Conservation (phyloP, 2,888 invertebrate genomes). For the Tipula vernalis region DNA sequence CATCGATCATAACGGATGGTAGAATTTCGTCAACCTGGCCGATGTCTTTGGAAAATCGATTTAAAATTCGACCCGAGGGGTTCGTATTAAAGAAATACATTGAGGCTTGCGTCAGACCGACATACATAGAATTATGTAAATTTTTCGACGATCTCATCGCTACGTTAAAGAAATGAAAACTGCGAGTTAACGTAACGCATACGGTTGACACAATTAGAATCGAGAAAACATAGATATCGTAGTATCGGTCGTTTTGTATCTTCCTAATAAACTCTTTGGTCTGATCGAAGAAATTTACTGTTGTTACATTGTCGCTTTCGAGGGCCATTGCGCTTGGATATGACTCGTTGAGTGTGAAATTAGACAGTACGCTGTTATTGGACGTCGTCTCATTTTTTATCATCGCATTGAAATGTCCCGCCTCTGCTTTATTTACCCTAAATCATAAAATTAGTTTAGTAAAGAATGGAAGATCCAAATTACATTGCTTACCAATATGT, state of each 20-base stretch:
- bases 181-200: constrained; percentile 30
- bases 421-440: constrained; percentile 11
- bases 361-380: background rate
- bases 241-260: background rate
- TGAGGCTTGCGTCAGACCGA: constrained; percentile 63
- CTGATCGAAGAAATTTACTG: background rate
- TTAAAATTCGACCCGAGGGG: constrained; percentile 69
- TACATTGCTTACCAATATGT: constrained; percentile 49
- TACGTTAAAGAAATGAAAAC: constrained; percentile 40
- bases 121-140: constrained; percentile 76
- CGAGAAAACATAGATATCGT: constrained; percentile 37
- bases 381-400: background rate
- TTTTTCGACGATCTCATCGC: constrained; percentile 62
- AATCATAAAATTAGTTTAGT: constrained; percentile 12
- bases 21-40: constrained; percentile 41
- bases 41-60: constrained; percentile 84
- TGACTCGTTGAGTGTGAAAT: background rate
- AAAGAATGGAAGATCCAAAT: background rate
- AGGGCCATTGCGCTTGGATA: background rate
- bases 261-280: background rate
- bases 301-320: background rate
- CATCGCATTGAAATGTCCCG: background rate
- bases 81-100: constrained; percentile 84
- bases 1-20: constrained; percentile 35
- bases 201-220: constrained; percentile 36